A percentile compares a stretch with the other conserved stretches of the same genome.
Evolutionary conservation across 1,140 invertebrate genomes (phyloP).

Genomic region (Centruroides sculpturatus): DNA sequence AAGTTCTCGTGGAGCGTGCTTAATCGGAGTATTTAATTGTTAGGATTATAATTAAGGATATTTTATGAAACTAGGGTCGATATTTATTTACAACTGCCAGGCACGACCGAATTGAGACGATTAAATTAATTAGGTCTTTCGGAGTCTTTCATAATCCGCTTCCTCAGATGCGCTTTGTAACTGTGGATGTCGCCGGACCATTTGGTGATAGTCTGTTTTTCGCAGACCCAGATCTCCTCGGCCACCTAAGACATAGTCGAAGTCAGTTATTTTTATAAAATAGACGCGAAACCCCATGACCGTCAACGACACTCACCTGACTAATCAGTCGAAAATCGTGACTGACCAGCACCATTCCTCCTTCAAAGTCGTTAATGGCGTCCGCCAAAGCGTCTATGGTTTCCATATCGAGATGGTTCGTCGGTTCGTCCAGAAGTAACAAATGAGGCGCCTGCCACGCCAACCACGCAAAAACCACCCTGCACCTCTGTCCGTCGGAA

Average conservation of each 20-base stretch:
- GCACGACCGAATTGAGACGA: too few species aligned
- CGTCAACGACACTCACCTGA: slow-evolving; percentile 49
- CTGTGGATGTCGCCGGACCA: slow-evolving; percentile 90
- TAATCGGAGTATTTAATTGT: too few species aligned
- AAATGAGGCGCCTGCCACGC: slow-evolving; percentile 43
- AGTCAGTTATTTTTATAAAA: not conserved
- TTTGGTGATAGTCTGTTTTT: slow-evolving; percentile 88
- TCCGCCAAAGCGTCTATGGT: slow-evolving; percentile 97
- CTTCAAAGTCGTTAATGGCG: slow-evolving; percentile 94
- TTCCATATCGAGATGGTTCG: slow-evolving; percentile 99
- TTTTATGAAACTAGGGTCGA: too few species aligned
- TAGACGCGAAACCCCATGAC: not conserved
- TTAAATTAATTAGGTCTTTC: slow-evolving; percentile 13
- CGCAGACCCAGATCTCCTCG: slow-evolving; percentile 98
- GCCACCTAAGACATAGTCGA: slow-evolving; percentile 56
- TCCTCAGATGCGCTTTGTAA: slow-evolving; percentile 89
- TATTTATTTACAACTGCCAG: too few species aligned
- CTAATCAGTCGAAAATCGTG: slow-evolving; percentile 97
- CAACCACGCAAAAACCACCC: slow-evolving; percentile 92
- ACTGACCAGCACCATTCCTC: slow-evolving; percentile 92
- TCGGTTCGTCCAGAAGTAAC: slow-evolving; percentile 65
- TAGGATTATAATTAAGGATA: too few species aligned
- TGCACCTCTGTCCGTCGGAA: slow-evolving; percentile 94
- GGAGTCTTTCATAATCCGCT: slow-evolving; percentile 44
- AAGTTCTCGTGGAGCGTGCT: too few species aligned